Base-by-base conservation (phyloP, 2,888 invertebrate genomes). In the Encarsia formosa region DNA sequence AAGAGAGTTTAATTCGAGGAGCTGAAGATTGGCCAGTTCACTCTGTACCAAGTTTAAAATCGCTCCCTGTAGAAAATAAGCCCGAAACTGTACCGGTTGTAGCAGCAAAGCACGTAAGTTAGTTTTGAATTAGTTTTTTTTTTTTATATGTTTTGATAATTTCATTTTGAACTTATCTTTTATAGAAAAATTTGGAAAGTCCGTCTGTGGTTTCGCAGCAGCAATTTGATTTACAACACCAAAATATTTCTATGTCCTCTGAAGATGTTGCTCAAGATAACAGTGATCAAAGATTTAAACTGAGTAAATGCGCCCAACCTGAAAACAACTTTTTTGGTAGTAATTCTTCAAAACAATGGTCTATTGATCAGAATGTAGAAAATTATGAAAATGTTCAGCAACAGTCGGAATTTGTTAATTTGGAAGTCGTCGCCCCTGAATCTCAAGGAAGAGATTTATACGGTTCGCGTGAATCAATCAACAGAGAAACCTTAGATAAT, bases 241-340 rank as follows among this genome's bases (percentile, higher is more conserved):
- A 55, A 45, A 32, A 13, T 42, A 46, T 5, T 32, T 32, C 44
- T 2, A 59, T 57, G 9, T 35, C 49, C 15, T 9, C 42, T 13
- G 65, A 62, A 24, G 59, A 50, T 16, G 20, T 54, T 19, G 39
- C 62, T 4, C 62, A 62, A 32, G 60, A 61, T 13, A 66, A 64
- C 23, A 73, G 70, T 24, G 73, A 73, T 54, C 70, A 72, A 16
- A 73, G 74, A 73, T 74, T 73, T 51, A 73, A 71, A 32, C 68
- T 68, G 26, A 67, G 55, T 42, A 35, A 66, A 16, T 57, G 62
- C 9, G 24, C 59, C 2, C 58, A 64, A 15, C 53, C 62, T n/a
- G 64, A 63, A 15, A 62, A 59, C 16, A 49, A 60, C n/a, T 67
- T 69, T 64, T 68, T 67, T 23, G 32, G 57, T 1, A 65, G 61